Evolutionary conservation across 2,113 vertebrate genomes (phyloP).

Genomic region (Corythoichthys haematopterus): DNA sequence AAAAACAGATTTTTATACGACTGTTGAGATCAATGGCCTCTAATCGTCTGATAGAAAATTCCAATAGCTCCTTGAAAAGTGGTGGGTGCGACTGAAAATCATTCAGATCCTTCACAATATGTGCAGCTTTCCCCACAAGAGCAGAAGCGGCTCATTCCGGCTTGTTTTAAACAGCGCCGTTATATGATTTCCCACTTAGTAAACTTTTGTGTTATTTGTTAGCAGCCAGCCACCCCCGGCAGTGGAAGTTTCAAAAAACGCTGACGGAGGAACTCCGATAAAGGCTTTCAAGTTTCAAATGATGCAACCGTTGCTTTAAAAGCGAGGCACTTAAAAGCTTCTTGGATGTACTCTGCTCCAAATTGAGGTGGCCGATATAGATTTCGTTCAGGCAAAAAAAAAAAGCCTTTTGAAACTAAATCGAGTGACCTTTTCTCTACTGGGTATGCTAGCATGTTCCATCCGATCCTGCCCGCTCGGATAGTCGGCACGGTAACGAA

Average conservation of each 20-base stretch:
- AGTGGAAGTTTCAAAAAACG: conserved; percentile 22
- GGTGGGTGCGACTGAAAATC: not conserved
- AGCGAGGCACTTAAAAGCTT: conserved; percentile 28
- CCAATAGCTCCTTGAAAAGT: not conserved
- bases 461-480: not conserved
- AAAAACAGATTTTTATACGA: not conserved
- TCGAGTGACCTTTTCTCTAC: conserved; percentile 36
- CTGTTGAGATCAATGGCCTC: not conserved
- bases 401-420: conserved; percentile 28
- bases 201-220: conserved; percentile 21
- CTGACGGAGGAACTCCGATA: conserved; percentile 22
- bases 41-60: not conserved
- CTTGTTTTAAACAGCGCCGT: not conserved
- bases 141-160: not conserved
- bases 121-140: not conserved
- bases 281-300: conserved; percentile 18
- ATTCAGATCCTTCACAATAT: not conserved
- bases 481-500: too few relatives aligned
- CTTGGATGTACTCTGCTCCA: conserved; percentile 19
- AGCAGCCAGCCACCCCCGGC: conserved; percentile 8
- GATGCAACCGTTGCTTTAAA: conserved; percentile 23
- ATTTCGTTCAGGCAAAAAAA: conserved; percentile 25
- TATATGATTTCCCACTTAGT: conserved; percentile 30
- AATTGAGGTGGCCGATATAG: conserved; percentile 9
- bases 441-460: not conserved